Percentiles rank a stretch among this genome's conserved stretches.
Evolutionary conservation across 2,888 invertebrate genomes (phyloP).

Genomic region (Amphipyra berbera): DNA sequence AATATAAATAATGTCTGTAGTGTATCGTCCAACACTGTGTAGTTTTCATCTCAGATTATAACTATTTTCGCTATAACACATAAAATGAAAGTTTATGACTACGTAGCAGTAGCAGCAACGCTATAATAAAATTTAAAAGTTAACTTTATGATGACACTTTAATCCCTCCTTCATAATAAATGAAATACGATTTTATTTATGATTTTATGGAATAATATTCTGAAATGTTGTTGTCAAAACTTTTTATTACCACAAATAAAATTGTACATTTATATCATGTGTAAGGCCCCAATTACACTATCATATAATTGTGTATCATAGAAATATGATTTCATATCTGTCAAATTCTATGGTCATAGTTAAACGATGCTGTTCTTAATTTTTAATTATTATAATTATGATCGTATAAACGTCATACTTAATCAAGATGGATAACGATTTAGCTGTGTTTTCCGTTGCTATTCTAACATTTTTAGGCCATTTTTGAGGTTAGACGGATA

Average conservation of each 20-base stretch:
- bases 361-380: too few species aligned
- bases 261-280: too few species aligned
- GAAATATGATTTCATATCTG: too few species aligned
- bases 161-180: constrained; percentile 32
- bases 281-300: too few species aligned
- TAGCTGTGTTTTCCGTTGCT: too few species aligned
- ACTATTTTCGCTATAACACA: constrained; percentile 36
- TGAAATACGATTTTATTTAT: constrained; percentile 5
- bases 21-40: constrained; percentile 19
- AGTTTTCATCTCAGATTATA: constrained; percentile 51
- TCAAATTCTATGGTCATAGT: too few species aligned
- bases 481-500: too few species aligned
- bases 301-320: too few species aligned
- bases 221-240: background rate
- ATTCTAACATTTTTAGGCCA: too few species aligned
- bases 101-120: constrained; percentile 14
- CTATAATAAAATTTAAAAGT: constrained; percentile 38
- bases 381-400: too few species aligned
- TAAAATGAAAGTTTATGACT: constrained; percentile 44
- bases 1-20: constrained; percentile 17
- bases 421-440: too few species aligned
- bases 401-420: too few species aligned
- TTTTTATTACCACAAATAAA: background rate
- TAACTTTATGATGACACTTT: constrained; percentile 21
- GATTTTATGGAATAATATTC: background rate